Evolutionary conservation across 2,888 invertebrate species (phyloP).

Genomic region (Idaea biselata): DNA sequence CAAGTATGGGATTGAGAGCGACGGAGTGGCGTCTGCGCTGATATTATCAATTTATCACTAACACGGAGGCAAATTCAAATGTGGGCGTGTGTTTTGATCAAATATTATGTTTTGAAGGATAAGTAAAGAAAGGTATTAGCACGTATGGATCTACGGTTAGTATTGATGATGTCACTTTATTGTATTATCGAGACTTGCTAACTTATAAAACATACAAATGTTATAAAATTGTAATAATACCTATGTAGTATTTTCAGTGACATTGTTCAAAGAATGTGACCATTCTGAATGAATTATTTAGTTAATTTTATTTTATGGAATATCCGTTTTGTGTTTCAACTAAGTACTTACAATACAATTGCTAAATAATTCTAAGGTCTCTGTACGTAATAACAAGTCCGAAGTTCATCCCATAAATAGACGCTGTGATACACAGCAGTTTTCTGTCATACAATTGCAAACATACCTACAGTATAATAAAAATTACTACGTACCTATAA

Average conservation of each 20-base stretch:
- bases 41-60: neutral
- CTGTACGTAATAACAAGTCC: conserved; percentile 17
- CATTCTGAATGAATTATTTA: neutral
- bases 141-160: too few relatives aligned
- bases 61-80: neutral
- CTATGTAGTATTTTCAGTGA: neutral
- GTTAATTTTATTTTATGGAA: neutral
- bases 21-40: neutral
- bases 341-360: neutral
- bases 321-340: neutral
- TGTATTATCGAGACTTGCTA: neutral
- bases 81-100: neutral
- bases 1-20: conserved; percentile 1
- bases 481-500: neutral
- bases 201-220: neutral
- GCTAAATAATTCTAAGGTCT: conserved; percentile 13
- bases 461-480: neutral
- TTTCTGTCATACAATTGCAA: conserved; percentile 12
- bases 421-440: conserved; percentile 25
- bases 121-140: neutral
- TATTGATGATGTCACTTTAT: neutral
- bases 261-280: neutral
- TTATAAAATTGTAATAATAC: too few relatives aligned
- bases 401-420: conserved; percentile 29
- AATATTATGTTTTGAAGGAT: neutral